Percentiles rank a stretch among this genome's conserved stretches.
phyloP scores from a whole-genome alignment of 2,113 vertebrate genomes.

The Equus quagga region DNA sequence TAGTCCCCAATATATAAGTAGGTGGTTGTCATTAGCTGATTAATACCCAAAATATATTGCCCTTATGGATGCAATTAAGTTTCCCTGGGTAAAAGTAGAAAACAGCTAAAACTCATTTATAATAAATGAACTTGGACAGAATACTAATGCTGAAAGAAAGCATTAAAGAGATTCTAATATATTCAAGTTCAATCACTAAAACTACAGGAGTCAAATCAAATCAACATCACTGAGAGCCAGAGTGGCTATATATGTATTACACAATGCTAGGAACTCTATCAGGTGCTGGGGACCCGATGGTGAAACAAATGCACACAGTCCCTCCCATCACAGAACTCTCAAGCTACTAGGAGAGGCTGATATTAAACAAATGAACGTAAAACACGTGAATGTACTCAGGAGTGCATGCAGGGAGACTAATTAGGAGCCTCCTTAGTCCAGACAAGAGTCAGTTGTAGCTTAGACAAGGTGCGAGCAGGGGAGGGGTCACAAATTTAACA shows the following conservation, averaged over 20 bases:
- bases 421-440: not conserved
- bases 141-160: slow-evolving; percentile 12
- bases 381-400: not conserved
- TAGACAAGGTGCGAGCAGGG: not conserved
- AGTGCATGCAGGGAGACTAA: not conserved
- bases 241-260: not conserved
- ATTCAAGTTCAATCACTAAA: not conserved
- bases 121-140: slow-evolving; percentile 40
- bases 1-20: not conserved
- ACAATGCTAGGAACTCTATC: not conserved
- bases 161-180: slow-evolving; percentile 3
- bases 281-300: not conserved
- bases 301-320: not conserved
- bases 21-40: not conserved
- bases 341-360: not conserved
- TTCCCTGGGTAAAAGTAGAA: not conserved
- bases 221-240: not conserved
- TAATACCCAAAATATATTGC: not conserved
- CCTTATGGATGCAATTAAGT: not conserved
- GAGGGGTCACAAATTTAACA: not conserved
- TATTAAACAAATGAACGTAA: not conserved
- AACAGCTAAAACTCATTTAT: slow-evolving; percentile 24
- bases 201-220: not conserved
- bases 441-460: not conserved
- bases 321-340: not conserved